phyloP scores from a whole-genome alignment of 1,140 invertebrate genomes.

The Heliconius himera region DNA sequence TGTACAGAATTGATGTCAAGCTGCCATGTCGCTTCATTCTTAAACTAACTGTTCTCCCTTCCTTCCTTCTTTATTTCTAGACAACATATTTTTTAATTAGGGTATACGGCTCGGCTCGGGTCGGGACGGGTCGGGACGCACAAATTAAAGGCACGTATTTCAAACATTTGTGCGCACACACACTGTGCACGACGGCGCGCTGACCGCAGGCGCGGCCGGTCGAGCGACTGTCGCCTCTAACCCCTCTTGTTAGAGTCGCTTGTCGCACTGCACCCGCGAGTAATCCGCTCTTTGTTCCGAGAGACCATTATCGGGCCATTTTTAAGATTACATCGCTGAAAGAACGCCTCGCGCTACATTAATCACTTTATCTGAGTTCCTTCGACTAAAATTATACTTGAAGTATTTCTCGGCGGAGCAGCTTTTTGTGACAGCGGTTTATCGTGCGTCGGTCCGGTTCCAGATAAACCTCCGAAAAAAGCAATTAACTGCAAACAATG shows the following conservation, averaged over 20 bases:
- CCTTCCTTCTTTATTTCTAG: no score
- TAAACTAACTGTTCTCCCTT: no score
- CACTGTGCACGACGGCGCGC: conserved; percentile 29
- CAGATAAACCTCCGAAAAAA: conserved; percentile 28
- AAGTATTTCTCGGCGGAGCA: conserved; percentile 40
- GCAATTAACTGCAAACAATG: conserved; percentile 36
- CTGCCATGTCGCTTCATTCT: no score
- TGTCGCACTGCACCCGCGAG: conserved; percentile 3
- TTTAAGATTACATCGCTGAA: conserved; percentile 56
- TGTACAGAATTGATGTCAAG: no score
- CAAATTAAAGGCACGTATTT: conserved; percentile 36
- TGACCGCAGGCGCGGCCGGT: neutral
- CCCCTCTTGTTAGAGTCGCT: neutral
- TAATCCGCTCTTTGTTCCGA: conserved; percentile 46
- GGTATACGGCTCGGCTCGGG: neutral
- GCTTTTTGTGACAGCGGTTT: conserved; percentile 47
- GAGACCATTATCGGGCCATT: conserved; percentile 52
- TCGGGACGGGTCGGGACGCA: conserved; percentile 30
- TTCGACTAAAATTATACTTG: conserved; percentile 42
- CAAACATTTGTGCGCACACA: conserved; percentile 26
- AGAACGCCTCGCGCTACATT: conserved; percentile 51
- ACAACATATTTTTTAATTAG: neutral
- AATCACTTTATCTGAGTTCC: conserved; percentile 52
- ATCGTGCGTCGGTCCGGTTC: conserved; percentile 21
- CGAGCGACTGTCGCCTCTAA: conserved; percentile 18